phyloP scores from a whole-genome alignment of 1,140 invertebrate genomes.

The Heliconius congener region DNA sequence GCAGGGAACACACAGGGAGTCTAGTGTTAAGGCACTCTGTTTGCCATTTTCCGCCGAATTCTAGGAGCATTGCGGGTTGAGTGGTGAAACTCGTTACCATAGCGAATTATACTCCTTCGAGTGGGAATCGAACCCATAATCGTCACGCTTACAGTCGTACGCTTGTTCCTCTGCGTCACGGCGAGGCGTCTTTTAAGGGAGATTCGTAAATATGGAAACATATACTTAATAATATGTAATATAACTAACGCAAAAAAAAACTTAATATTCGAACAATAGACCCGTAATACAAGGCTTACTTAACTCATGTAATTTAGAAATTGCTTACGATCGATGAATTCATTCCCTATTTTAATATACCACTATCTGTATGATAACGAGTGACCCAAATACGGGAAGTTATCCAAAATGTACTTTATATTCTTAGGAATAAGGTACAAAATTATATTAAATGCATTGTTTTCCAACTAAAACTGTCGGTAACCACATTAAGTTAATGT shows the following conservation, averaged over 20 bases:
- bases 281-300: background rate
- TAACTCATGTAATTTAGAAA: slow-evolving; percentile 38
- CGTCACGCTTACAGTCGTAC: too few relatives aligned
- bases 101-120: too few relatives aligned
- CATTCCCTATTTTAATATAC: slow-evolving; percentile 35
- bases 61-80: too few relatives aligned
- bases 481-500: slow-evolving; percentile 40
- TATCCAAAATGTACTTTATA: slow-evolving; percentile 30
- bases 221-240: too few relatives aligned
- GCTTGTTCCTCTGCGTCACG: too few relatives aligned
- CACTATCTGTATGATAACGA: slow-evolving; percentile 37
- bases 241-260: background rate
- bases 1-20: too few relatives aligned
- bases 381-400: slow-evolving; percentile 25
- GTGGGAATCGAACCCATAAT: too few relatives aligned
- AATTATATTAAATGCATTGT: slow-evolving; percentile 15
- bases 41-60: too few relatives aligned
- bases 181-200: too few relatives aligned
- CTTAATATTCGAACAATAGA: background rate
- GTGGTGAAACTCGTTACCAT: too few relatives aligned
- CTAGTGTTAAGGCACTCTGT: too few relatives aligned
- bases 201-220: too few relatives aligned
- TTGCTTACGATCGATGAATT: slow-evolving; percentile 36
- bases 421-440: slow-evolving; percentile 19
- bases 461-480: slow-evolving; percentile 29